phyloP scores from a whole-genome alignment of 2,888 invertebrate species.

The Noctua janthina region DNA sequence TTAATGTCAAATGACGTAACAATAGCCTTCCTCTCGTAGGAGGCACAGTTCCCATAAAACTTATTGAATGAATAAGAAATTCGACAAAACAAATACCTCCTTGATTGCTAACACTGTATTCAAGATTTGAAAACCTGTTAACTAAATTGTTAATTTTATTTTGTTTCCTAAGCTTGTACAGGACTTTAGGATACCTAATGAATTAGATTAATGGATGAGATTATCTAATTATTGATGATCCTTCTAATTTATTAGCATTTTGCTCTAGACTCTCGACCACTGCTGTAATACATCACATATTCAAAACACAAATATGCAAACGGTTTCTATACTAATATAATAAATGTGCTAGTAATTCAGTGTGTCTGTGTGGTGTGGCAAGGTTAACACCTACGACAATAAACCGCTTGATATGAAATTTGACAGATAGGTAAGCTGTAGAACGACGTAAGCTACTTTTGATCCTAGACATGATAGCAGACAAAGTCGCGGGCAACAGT shows the following conservation, averaged over 20 bases:
- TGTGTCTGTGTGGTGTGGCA: too few relatives aligned
- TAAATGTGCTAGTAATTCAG: too few relatives aligned
- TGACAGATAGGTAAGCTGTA: too few relatives aligned
- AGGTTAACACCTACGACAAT: too few relatives aligned
- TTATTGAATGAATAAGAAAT: conserved; percentile 23
- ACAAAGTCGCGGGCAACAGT: too few relatives aligned
- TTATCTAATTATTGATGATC: not conserved
- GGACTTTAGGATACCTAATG: conserved; percentile 7
- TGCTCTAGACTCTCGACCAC: not conserved
- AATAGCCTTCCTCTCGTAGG: not conserved
- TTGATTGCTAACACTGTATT: conserved; percentile 27
- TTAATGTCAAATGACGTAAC: conserved; percentile 21
- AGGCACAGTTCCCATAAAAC: not conserved
- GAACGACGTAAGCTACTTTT: too few relatives aligned
- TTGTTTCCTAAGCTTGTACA: conserved; percentile 4
- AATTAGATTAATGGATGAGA: conserved; percentile 21
- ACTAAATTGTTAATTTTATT: conserved; percentile 34
- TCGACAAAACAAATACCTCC: not conserved
- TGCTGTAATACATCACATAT: not conserved
- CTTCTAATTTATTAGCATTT: not conserved
- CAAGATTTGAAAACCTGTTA: conserved; percentile 7
- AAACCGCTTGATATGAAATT: too few relatives aligned
- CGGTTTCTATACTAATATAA: not conserved
- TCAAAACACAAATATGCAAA: not conserved
- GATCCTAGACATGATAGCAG: too few relatives aligned